Evolutionary conservation across 2,888 invertebrate species (phyloP).

Genomic region (Chrysolina oricalcia): DNA sequence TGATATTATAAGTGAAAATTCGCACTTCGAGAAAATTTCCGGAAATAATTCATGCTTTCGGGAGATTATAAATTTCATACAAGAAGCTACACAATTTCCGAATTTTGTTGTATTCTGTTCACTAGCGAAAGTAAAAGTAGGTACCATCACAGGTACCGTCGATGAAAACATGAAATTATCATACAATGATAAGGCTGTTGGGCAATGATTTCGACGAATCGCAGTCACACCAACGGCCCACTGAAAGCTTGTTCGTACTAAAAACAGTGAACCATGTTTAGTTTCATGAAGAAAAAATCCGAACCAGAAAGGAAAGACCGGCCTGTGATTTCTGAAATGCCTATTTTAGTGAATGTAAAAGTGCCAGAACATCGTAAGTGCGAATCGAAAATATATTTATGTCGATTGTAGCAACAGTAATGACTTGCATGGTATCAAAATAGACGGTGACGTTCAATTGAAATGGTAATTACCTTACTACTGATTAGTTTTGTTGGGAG

Average conservation of each 20-base stretch:
- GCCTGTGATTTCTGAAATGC: background rate
- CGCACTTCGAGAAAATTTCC: too few species aligned
- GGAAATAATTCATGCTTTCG: too few species aligned
- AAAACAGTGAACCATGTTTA: background rate
- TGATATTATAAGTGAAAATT: too few species aligned
- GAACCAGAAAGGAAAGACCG: background rate
- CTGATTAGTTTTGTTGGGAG: background rate
- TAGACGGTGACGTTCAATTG: background rate
- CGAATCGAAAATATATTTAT: background rate
- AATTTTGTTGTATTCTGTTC: too few species aligned
- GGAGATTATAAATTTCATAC: too few species aligned
- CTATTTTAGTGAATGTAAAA: background rate
- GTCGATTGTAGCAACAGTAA: background rate
- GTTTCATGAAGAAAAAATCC: conserved; percentile 7
- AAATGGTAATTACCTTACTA: background rate
- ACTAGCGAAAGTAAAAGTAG: too few species aligned
- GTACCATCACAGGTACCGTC: background rate
- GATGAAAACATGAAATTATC: background rate
- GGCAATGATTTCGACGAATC: background rate
- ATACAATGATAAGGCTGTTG: conserved; percentile 26
- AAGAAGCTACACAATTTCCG: too few species aligned
- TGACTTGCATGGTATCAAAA: background rate
- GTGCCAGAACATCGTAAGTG: conserved; percentile 28
- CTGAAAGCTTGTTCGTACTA: background rate
- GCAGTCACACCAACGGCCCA: background rate